Evolutionary conservation across 1,140 invertebrate genomes (phyloP), one percentile per base, ranked within the genome.

Genomic region (Diploscapter pachys): DNA sequence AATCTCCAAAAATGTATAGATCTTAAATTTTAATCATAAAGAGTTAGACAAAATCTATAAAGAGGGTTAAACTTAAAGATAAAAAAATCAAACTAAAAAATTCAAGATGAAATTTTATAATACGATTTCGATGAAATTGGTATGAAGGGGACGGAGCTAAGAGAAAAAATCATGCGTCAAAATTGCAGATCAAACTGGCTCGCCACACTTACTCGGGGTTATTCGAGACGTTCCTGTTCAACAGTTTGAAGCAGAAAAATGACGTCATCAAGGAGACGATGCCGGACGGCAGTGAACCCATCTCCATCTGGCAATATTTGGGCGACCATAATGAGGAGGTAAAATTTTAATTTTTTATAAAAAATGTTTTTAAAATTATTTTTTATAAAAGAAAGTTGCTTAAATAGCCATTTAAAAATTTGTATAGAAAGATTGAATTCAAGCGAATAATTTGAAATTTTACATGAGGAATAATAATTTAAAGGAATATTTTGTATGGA

Each of bases 201-300:
- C 93, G 95, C 80, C 96, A 98, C 87, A 92, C 92, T 3, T 94
- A 96, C 86, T 96, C 95, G 56, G 93, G 93, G 86, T 89, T 98
- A 80, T 98, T 96, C 88, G 95, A 95, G 71, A 96, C 94, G 80
- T 98, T 98, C 89, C 89, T 98, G 67, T 96, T 93, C 87, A 98
- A 98, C 87, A 77, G 64, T n/a, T 13, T 81, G n/a, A 73, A 78
- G 56, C 82, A 83, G 63, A 52, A 55, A 52, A 11, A 48, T n/a
- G 76, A 78, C 4, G 56, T 53, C 4, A 52, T 50, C 4, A 74
- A 57, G 73, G 50, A 68, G 2, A 67, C 53, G 9, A 53, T 51
- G 57, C 62, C 62, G n/a, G 54, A 52, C 31, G 61, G 6, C 2
- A 52, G 49, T 9, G 50, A 11, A 8, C 56, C 64, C 5, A 62